Base-by-base conservation (phyloP, 1,140 invertebrate genomes). In the Acyrthosiphon pisum region DNA sequence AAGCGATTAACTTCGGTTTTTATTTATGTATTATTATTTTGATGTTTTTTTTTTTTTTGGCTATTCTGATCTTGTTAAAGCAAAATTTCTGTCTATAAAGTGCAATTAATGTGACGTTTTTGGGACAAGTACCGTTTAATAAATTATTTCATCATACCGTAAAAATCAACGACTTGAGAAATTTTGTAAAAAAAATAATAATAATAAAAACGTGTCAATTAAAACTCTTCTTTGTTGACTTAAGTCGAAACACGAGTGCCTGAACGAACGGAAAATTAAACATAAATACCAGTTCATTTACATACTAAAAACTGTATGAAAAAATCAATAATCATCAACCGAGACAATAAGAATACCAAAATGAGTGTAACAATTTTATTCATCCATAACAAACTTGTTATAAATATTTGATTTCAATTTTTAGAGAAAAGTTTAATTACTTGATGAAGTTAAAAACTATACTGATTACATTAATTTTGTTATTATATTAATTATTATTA, bases 111-210 rank as follows among this genome's bases (percentile, higher is more conserved):
- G 22, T 86, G 84, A 86, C 84, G 30, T 86, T 86, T 86, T 46
- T 86, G 41, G 84, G 41, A 46, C 84, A 86, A 86, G 37, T 46
- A 86, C 41, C 83, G 37, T 86, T 86, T 86, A 86, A 86, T 86
- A 86, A 86, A 86, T 86, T 86, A 86, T 86, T 86, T 86, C 41
- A 44, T 86, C 41, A 86, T 86, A 86, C 83, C 83, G 83, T 86
- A 86, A 86, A 86, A 86, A 86, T 86, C 37, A 86, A n/a, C n/a
- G 60, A 76, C 37, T 86, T 86, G 37, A 86, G 37, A 86, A 86
- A 86, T 86, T 41, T 86, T 86, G 37, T 86, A 6, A 44, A 86
- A 86, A 84, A 44, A n/a, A 68, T n/a, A n/a, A 76, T 18, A 76
- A 76, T n/a, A 76, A 76, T 76, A 86, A 86, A 44, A 86, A 86